A percentile compares a stretch with the other conserved stretches of the same genome.
These are phyloP conservation scores for Lasioglossum figueresi DNA, from an alignment of 2,888 invertebrate genomes.

Conservation along the genomic window DNA sequence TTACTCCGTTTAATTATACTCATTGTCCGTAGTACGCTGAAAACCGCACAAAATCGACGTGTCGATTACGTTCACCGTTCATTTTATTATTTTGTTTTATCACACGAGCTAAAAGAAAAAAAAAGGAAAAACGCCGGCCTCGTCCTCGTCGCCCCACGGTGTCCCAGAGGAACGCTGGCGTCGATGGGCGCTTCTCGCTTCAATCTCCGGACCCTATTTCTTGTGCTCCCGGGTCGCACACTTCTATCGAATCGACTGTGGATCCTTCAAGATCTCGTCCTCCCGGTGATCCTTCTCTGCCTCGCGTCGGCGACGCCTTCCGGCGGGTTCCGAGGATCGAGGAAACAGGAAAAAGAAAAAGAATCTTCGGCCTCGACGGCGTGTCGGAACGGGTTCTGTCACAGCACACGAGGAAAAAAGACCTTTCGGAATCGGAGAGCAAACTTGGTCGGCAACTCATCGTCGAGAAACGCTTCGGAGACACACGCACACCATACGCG, in stretches of 20 bases:
- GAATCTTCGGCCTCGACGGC: constrained; percentile 52
- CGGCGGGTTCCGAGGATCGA: background rate
- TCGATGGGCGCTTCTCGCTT: constrained; percentile 1
- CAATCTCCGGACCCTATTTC: background rate
- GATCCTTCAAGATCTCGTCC: background rate
- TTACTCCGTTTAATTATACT: background rate
- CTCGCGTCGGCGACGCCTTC: background rate
- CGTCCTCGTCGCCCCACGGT: background rate
- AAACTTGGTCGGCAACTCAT: background rate
- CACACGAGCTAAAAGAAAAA: constrained; percentile 1
- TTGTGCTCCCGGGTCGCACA: constrained; percentile 1
- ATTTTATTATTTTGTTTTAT: background rate
- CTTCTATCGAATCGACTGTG: background rate
- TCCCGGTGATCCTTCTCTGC: background rate
- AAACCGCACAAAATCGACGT: background rate
- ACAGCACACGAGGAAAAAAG: constrained; percentile 28
- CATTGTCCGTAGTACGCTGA: constrained; percentile 1
- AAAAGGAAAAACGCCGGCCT: background rate
- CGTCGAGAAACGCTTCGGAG: constrained; percentile 10
- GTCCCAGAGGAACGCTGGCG: background rate
- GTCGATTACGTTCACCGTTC: background rate
- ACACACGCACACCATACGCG: constrained; percentile 13
- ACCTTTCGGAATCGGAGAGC: constrained; percentile 7
- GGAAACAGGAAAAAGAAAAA: background rate
- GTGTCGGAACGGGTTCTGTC: constrained; percentile 19